These are phyloP conservation scores for Micromesistius poutassou DNA, from an alignment of 2,797 vertebrate species.

Conservation along the genomic window DNA sequence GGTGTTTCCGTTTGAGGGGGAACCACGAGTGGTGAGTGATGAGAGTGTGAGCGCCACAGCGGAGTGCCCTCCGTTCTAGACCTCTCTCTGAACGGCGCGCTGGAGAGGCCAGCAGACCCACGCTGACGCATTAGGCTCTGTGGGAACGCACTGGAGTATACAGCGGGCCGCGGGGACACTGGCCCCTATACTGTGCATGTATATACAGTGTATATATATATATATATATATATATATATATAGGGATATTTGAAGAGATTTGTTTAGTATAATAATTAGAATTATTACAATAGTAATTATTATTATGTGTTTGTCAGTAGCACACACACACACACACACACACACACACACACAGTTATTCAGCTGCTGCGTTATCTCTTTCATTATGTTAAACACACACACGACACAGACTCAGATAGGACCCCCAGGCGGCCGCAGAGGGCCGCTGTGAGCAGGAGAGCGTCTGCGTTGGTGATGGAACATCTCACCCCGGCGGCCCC, in stretches of 20 bases:
- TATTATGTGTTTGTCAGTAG: background rate
- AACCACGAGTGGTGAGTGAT: conserved; percentile 5
- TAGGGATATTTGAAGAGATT: too few relatives aligned
- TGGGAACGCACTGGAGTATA: background rate
- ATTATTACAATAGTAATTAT: background rate
- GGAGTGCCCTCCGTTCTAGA: conserved; percentile 28
- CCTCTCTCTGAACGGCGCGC: conserved; percentile 13
- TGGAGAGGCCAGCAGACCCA: conserved; percentile 8
- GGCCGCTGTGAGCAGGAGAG: background rate
- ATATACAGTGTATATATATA: too few relatives aligned
- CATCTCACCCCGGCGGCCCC: background rate
- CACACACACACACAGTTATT: too few relatives aligned
- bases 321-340: background rate
- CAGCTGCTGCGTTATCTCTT: too few relatives aligned
- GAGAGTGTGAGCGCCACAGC: conserved; percentile 16
- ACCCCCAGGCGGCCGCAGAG: too few relatives aligned
- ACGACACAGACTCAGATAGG: too few relatives aligned
- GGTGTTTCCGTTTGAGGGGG: conserved; percentile 6
- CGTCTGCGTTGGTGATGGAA: background rate
- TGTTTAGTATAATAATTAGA: background rate
- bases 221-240: too few relatives aligned
- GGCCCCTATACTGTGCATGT: background rate
- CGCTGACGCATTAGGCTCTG: conserved; percentile 1
- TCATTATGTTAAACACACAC: background rate
- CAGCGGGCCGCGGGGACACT: background rate